Evolutionary conservation across 2,113 vertebrate species (phyloP), one percentile per base, ranked within the genome.

Genomic region (Neolamprologus modestus): DNA sequence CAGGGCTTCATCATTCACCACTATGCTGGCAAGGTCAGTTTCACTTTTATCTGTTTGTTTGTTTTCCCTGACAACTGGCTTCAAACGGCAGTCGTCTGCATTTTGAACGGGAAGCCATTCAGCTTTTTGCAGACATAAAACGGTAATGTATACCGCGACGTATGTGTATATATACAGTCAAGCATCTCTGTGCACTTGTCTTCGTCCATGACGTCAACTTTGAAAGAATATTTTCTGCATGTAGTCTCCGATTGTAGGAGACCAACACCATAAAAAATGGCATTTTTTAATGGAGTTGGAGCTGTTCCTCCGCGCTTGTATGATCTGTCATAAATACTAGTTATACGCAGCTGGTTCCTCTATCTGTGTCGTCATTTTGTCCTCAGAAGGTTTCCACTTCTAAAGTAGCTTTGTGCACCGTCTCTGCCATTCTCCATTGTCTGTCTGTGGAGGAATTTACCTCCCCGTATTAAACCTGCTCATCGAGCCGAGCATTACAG

Each of bases 1-100:
- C 98, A 99, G 89, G 99, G 99, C 76, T 99, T 99, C 95, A 99
- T 99, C 89, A 98, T 99, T 68, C 99, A 99, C 94, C 99, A 99
- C 93, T 99, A 99, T 1, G 99, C 99, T 9, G 99, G 99, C 63
- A 99, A 99, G 98, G 98, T 99, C 92, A 54, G 91, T 81, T 37
- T 19, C 19, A 83, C 12, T 81, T 71, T 54, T 28, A 52, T 40
- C 12, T 8, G 19, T 63, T 55, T 76, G 26, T 8, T 78, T 52
- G 16, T 28, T 52, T 78, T 13, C 26, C 26, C 45, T 33, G 45
- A 78, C 26, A 78, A 33, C 73, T 52, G 45, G 73, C 45, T 52
- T 78, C 7, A 78, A 12, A 12, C 2, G 3, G 42, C 45, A 76
- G 24, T 50, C 9, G 1, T 78, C 26, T 50, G 2, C 16, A 19